These are phyloP conservation scores for Luscinia luscinia DNA, from an alignment of 2,797 vertebrate genomes.

Conservation along the genomic window DNA sequence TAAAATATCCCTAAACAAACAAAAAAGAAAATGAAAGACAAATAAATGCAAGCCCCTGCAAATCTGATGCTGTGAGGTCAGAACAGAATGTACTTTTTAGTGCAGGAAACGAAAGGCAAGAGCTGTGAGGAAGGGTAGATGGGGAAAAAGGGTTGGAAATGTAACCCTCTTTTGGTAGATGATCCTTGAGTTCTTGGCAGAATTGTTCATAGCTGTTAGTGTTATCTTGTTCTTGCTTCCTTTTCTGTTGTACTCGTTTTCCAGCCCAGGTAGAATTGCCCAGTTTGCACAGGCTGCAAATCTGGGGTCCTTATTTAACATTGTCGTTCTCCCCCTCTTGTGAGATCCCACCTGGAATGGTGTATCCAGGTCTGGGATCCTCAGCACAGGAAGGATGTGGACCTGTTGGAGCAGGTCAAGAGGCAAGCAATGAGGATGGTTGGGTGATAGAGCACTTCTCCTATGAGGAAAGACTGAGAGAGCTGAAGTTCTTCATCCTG, in stretches of 20 bases:
- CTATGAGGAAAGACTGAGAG: not conserved
- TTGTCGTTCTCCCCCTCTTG: not conserved
- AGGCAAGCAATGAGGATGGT: fast-evolving
- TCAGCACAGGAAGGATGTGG: not conserved
- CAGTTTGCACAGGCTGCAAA: not conserved
- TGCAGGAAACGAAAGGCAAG: not conserved
- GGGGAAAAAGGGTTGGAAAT: not conserved
- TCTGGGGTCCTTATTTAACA: not conserved
- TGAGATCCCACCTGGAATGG: not conserved
- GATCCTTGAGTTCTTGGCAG: not conserved
- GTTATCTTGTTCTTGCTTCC: not conserved
- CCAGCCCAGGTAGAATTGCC: not conserved
- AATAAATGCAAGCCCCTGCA: not conserved
- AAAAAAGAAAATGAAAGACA: not conserved
- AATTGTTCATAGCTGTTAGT: not conserved
- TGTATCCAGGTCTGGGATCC: not conserved
- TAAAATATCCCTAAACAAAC: not conserved
- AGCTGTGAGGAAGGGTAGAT: not conserved
- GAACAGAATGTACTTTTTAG: not conserved
- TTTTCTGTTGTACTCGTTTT: not conserved
- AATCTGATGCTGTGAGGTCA: not conserved
- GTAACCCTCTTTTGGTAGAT: not conserved
- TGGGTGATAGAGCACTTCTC: not conserved
- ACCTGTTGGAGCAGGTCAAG: not conserved
- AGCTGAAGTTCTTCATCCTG: not conserved